phyloP scores from a whole-genome alignment of 2,888 invertebrate genomes.

The Cryptophagus acutangulus region DNA sequence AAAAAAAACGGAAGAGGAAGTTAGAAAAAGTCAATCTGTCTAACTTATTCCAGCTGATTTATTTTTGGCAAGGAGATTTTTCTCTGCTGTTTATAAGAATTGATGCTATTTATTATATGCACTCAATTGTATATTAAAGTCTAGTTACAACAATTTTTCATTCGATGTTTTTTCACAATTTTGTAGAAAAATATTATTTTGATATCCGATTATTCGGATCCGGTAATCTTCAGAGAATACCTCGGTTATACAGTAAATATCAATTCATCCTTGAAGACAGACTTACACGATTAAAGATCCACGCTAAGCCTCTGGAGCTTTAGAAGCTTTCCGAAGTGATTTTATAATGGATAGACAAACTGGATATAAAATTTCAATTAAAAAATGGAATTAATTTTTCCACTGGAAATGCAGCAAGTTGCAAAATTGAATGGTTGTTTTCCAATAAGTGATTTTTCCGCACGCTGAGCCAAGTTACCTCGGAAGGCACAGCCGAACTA shows the following conservation, averaged over 20 bases:
- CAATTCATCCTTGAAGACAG: conserved; percentile 16
- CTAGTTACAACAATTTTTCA: neutral
- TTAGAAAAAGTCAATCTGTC: conserved; percentile 22
- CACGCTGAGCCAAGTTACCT: too few relatives aligned
- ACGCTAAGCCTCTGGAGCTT: conserved; percentile 8
- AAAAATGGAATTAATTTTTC: too few relatives aligned
- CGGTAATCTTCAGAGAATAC: conserved; percentile 11
- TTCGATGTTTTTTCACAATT: too few relatives aligned
- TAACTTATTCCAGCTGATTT: conserved; percentile 25
- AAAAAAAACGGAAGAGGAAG: conserved; percentile 13
- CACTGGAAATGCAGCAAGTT: too few relatives aligned
- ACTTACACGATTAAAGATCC: conserved; percentile 19
- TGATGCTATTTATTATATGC: conserved; percentile 3
- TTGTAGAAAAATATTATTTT: too few relatives aligned
- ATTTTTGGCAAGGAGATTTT: conserved; percentile 12
- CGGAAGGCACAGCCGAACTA: too few relatives aligned
- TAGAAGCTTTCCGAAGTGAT: conserved; percentile 20
- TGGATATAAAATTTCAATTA: too few relatives aligned
- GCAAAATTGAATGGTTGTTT: too few relatives aligned
- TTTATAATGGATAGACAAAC: conserved; percentile 15
- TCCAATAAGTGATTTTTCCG: too few relatives aligned
- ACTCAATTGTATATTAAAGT: conserved; percentile 5
- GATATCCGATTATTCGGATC: too few relatives aligned
- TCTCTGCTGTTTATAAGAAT: neutral
- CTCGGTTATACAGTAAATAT: conserved; percentile 12